A percentile compares a stretch with the other conserved stretches of the same genome.
Evolutionary conservation across 2,888 invertebrate genomes (phyloP).

Genomic region (Galeruca laticollis): DNA sequence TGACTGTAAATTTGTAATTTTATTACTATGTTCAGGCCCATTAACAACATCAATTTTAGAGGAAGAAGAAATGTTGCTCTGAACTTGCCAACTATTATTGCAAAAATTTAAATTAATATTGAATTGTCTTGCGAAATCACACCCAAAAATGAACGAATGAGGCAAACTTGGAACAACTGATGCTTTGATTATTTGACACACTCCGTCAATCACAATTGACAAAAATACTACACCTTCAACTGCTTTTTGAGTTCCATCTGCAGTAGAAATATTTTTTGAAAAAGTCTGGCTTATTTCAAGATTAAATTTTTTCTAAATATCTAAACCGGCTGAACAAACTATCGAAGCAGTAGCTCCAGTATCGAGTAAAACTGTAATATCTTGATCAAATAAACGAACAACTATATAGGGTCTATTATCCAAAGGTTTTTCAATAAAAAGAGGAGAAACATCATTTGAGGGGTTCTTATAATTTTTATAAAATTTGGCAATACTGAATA

Average conservation of each 20-base stretch:
- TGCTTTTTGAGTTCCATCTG: constrained; percentile 31
- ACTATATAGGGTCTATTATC: constrained; percentile 40
- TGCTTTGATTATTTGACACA: constrained; percentile 30
- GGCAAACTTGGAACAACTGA: constrained; percentile 38
- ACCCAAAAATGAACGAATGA: constrained; percentile 35
- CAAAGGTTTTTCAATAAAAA: constrained; percentile 25
- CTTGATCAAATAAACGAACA: constrained; percentile 30
- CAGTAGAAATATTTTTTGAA: constrained; percentile 27
- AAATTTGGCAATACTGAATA: constrained; percentile 13
- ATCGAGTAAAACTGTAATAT: constrained; percentile 34
- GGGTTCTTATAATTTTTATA: constrained; percentile 3
- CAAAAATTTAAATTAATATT: constrained; percentile 17
- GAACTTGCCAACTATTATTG: constrained; percentile 15
- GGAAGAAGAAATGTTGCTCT: background rate
- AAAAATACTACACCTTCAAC: constrained; percentile 31
- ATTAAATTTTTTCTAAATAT: constrained; percentile 25
- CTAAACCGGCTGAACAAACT: constrained; percentile 28
- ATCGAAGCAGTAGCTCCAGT: constrained; percentile 32
- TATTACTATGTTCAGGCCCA: background rate
- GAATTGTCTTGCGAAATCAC: constrained; percentile 32
- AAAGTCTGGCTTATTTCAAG: background rate
- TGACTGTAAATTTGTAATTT: background rate
- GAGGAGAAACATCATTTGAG: constrained; percentile 24
- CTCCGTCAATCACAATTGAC: constrained; percentile 27
- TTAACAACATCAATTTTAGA: background rate